These are phyloP conservation scores for Mesoclemmys tuberculata DNA, from an alignment of 2,113 vertebrate species.

Conservation along the genomic window DNA sequence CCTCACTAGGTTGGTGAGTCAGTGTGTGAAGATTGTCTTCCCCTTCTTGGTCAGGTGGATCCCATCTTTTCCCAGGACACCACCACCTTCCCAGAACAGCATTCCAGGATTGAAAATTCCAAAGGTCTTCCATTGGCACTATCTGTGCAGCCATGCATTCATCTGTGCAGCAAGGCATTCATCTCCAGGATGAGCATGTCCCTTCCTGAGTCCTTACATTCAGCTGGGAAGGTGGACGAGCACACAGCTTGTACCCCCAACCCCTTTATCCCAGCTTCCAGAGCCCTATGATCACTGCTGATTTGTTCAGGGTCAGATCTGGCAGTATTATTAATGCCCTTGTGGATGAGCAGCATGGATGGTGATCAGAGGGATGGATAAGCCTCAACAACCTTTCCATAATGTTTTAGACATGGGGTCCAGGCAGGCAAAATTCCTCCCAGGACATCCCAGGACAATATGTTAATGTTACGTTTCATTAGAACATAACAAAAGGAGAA, in stretches of 20 bases:
- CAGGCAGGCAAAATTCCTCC: no score
- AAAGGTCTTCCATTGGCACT: not conserved
- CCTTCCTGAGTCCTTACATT: not conserved
- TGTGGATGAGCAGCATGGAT: no score
- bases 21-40: not conserved
- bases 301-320: no score
- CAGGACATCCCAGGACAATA: no score
- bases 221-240: not conserved
- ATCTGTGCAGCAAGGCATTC: not conserved
- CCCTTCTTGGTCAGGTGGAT: not conserved
- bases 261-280: no score
- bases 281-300: no score
- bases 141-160: not conserved
- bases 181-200: not conserved
- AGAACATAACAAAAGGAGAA: not conserved
- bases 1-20: not conserved
- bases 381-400: no score
- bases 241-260: no score
- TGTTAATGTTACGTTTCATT: not conserved
- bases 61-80: not conserved
- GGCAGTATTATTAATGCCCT: no score
- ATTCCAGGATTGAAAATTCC: not conserved
- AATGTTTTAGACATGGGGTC: no score
- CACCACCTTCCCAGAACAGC: not conserved
- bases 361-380: no score